Base-by-base conservation (phyloP, 2,113 vertebrate species). In the Alouatta palliata region DNA sequence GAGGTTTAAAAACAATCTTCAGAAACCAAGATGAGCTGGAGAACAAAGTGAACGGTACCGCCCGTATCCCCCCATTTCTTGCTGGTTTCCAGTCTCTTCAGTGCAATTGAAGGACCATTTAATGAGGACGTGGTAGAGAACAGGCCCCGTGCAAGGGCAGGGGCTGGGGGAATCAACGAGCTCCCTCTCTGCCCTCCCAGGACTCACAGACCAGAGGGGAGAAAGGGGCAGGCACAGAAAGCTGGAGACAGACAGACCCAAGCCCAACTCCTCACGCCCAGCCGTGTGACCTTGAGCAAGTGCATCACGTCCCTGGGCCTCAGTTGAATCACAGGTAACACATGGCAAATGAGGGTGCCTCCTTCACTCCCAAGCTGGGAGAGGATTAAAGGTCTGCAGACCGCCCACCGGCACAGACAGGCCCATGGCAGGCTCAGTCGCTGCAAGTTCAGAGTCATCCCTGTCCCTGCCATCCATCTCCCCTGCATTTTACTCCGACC, bases 21-120 rank as follows among this genome's bases (percentile, higher is more conserved):
- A 14, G 40, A 73, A 77, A 70, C 64, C n/a, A 32, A 10, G 64
- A 91, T 9, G 76, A 73, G 45, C 49, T 71, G 19, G 43, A 58
- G 87, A 52, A n/a, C 19, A 35, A 43, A 94, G 19, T 0, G 8
- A 37, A 14, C 0, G 2, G 8, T 2, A 3, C 0, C 0, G 4
- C 17, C 0, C 0, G 4, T 4, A 2, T 8, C 11, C 5, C 13
- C 21, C 17, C 23, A 0, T 14, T 21, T 70, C 80, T 17, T 4
- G 16, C 27, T 19, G 4, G 0, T 68, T 37, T 73, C 45, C 70
- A 37, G 54, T n/a, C 27, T 49, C 35, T 35, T 37, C 8, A 0
- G 5, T 0, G 5, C 30, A 8, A 0, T 6, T 2, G 1, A 27
- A 20, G 75, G 37, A 1, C 4, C 20, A 0, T 16, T 25, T 37